Evolutionary conservation across 2,888 invertebrate species (phyloP), one percentile per base, ranked within the genome.

Genomic region (Hedya salicella): DNA sequence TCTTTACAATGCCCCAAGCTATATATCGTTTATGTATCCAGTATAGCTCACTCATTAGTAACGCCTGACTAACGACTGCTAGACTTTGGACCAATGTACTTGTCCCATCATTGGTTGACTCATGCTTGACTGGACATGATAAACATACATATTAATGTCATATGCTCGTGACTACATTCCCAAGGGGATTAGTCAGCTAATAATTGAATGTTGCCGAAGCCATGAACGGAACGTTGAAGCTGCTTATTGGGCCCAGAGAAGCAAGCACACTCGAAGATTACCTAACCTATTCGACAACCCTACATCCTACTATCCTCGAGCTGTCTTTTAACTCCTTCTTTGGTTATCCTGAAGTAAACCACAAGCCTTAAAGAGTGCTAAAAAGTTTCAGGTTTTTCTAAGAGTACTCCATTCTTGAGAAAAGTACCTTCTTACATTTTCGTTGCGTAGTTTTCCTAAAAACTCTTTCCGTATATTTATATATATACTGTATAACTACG

Each of bases 51-150:
- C 56, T 46, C 57, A 57, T 57, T 46, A 57, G 57, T 32, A 46
- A 57, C 57, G 57, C 44, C 57, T 57, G 57, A 57, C 57, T 57
- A 57, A 57, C 44, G 30, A 44, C 30, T 25, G 17, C 57, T 57
- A 57, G 56, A 56, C 57, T 46, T 57, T 57, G 57, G 42, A 44
- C 56, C 30, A n/a, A n/a, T n/a, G n/a, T 30, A 30, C 25, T 44
- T 17, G 57, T 46, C 44, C 57, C 32, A 57, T 44, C 56, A 57
- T 32, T 44, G 30, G 44, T 46, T 32, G 57, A 57, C 44, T 57
- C 57, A 57, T 57, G 44, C 44, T 46, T n/a, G 57, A 57, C 44
- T 57, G 57, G 57, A 57, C 44, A 57, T 57, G 57, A 57, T 57
- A 44, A 57, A 46, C 57, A 57, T 57, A 57, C 57, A 44, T 56